These are phyloP conservation scores for Graptemys geographica DNA, from an alignment of 2,797 vertebrate genomes.

Conservation along the genomic window DNA sequence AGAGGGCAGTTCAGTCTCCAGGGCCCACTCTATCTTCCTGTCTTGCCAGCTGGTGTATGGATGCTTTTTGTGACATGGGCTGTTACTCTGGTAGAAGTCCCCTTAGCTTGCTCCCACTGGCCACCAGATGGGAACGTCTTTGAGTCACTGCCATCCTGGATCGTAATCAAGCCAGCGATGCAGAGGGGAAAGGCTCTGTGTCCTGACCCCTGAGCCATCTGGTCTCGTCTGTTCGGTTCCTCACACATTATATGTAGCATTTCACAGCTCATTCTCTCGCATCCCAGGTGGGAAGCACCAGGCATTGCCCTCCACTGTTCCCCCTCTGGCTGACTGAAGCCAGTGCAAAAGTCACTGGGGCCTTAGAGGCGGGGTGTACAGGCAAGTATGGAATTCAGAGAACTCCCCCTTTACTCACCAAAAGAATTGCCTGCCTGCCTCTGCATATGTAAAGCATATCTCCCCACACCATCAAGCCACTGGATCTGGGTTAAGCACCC, in stretches of 20 bases:
- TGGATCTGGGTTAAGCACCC: too few species aligned
- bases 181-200: too few species aligned
- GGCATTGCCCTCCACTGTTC: background rate
- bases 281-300: too few species aligned
- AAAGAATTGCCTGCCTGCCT: background rate
- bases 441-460: too few species aligned
- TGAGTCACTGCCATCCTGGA: background rate
- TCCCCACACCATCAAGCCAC: background rate
- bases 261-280: background rate
- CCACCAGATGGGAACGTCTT: background rate
- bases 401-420: background rate
- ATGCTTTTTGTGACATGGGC: background rate
- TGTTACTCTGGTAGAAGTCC: background rate
- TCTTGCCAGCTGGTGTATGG: background rate
- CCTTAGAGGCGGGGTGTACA: background rate
- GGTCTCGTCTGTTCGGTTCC: too few species aligned
- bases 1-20: too few species aligned
- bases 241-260: background rate
- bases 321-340: background rate
- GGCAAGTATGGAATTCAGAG: background rate
- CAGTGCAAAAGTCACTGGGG: too few species aligned
- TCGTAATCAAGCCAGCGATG: too few species aligned
- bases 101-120: background rate
- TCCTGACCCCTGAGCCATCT: too few species aligned
- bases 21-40: background rate